Conservation (phyloP, 2,113 vertebrate genomes). For the Notothenia rossii region DNA sequence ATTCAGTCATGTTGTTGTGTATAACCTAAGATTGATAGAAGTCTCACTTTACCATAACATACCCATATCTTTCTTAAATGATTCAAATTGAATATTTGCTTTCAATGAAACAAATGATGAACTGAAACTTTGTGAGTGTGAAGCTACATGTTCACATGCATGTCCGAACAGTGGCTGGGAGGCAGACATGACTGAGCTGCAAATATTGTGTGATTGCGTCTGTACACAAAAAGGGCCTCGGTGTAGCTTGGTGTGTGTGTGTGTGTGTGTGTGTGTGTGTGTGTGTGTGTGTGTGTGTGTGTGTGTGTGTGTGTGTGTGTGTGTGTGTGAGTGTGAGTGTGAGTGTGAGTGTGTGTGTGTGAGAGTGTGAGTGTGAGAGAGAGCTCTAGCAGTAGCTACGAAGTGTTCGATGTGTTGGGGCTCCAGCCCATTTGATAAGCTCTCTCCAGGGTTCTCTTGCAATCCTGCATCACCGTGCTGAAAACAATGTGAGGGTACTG, state of each 20-base stretch:
- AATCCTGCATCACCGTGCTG: conserved; percentile 99
- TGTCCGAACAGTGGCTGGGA: conserved; percentile 56
- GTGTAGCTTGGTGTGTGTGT: conserved; percentile 33
- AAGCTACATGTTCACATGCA: conserved; percentile 65
- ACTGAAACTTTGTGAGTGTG: conserved; percentile 25
- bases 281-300: conserved; percentile 27
- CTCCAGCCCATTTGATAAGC: conserved; percentile 99
- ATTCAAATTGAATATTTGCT: conserved; percentile 33
- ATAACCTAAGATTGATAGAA: background rate
- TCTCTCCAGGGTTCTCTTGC: conserved; percentile 98
- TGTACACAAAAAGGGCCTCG: conserved; percentile 45
- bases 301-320: conserved; percentile 29
- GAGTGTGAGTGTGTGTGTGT: conserved; percentile 9
- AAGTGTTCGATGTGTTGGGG: conserved; percentile 91
- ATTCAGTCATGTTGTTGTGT: background rate
- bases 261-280: conserved; percentile 22
- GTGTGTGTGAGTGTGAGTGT: conserved; percentile 33
- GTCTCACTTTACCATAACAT: conserved; percentile 29
- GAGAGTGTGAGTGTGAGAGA: conserved; percentile 15
- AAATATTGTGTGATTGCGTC: conserved; percentile 43
- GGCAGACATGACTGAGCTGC: conserved; percentile 57
- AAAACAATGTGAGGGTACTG: conserved; percentile 98
- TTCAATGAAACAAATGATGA: conserved; percentile 35
- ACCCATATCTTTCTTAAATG: conserved; percentile 2
- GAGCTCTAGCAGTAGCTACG: conserved; percentile 82